These are phyloP conservation scores for Melanargia galathea DNA, from an alignment of 2,888 invertebrate genomes.

Conservation along the genomic window DNA sequence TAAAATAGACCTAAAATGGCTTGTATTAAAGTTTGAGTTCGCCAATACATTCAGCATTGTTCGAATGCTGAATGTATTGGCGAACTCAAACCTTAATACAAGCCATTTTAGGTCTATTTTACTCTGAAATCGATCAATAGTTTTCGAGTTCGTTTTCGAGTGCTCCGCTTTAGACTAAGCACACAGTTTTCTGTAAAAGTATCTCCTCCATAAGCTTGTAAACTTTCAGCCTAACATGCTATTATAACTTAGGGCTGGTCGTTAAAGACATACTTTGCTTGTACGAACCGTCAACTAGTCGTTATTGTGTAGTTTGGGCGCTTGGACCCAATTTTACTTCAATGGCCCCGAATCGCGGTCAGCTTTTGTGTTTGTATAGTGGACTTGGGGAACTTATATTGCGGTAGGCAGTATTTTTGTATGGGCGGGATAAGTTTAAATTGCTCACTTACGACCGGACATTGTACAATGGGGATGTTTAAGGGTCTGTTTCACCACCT, in stretches of 20 bases:
- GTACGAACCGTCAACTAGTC: slow-evolving; percentile 18
- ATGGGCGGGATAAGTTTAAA: slow-evolving; percentile 21
- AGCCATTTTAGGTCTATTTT: too few relatives aligned
- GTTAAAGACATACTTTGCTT: slow-evolving; percentile 19
- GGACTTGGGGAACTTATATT: slow-evolving; percentile 22
- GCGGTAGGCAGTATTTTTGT: slow-evolving; percentile 9
- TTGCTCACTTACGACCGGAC: slow-evolving; percentile 14
- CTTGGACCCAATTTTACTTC: slow-evolving; percentile 20
- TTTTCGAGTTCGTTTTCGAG: too few relatives aligned
- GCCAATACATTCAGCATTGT: too few relatives aligned
- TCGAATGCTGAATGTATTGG: too few relatives aligned
- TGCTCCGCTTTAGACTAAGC: background rate
- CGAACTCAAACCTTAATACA: too few relatives aligned
- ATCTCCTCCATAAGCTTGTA: background rate
- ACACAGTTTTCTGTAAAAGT: background rate
- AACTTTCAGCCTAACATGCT: slow-evolving; percentile 1
- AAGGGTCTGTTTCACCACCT: too few relatives aligned
- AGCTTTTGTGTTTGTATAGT: slow-evolving; percentile 20
- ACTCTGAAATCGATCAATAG: too few relatives aligned
- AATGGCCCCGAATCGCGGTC: slow-evolving; percentile 21
- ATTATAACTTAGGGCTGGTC: slow-evolving; percentile 19
- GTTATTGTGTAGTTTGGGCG: slow-evolving; percentile 20
- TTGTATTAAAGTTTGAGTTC: too few relatives aligned
- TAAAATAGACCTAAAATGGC: too few relatives aligned
- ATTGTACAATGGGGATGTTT: background rate